A percentile compares a stretch with the other conserved stretches of the same genome.
Conservation (phyloP, 2,113 vertebrate genomes). For the Phainopepla nitens region DNA sequence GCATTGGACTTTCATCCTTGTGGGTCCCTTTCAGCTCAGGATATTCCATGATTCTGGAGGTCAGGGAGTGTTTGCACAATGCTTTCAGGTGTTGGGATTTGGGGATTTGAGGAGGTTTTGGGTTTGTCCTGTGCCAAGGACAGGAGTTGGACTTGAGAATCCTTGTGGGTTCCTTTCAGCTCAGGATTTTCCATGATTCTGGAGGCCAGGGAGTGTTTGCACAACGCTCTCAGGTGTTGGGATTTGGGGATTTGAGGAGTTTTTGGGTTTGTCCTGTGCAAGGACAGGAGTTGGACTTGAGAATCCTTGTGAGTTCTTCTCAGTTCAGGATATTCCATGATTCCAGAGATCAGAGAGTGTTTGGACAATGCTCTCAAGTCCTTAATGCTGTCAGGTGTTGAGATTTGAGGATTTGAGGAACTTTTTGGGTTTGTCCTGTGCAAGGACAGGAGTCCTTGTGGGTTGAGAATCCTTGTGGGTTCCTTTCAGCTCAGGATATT, state of each 20-base stretch:
- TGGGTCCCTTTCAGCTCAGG: not conserved
- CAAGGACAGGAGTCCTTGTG: too few relatives aligned
- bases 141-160: not conserved
- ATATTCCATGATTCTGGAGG: not conserved
- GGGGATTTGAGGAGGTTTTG: not conserved
- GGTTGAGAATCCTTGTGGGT: too few relatives aligned
- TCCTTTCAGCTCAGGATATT: not conserved
- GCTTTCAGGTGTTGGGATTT: not conserved
- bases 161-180: not conserved
- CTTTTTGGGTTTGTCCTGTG: not conserved
- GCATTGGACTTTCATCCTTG: not conserved
- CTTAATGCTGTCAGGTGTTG: not conserved
- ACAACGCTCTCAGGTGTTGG: not conserved
- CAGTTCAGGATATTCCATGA: not conserved
- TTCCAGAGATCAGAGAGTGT: too few relatives aligned
- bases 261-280: not conserved
- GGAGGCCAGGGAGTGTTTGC: not conserved
- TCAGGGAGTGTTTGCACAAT: not conserved
- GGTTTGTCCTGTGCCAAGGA: too few relatives aligned
- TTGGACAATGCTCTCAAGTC: not conserved
- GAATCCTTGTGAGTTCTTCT: too few relatives aligned
- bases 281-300: rapidly evolving
- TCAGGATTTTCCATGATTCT: not conserved
- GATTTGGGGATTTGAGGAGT: not conserved
- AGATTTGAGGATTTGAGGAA: not conserved